Evolutionary conservation across 2,888 invertebrate genomes (phyloP).

Genomic region (Chymomyza caudatula): DNA sequence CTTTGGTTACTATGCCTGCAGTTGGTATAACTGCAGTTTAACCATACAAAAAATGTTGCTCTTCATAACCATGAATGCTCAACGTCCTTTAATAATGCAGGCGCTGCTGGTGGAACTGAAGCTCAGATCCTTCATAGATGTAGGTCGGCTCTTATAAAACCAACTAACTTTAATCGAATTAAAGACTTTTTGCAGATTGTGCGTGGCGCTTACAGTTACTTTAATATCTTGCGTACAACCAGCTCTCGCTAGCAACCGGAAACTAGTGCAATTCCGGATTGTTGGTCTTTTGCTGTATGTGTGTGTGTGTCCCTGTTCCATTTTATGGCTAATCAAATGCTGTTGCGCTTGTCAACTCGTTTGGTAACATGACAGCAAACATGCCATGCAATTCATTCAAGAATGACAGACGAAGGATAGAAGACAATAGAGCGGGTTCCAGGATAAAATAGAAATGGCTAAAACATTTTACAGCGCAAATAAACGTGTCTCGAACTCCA

Average conservation of each 20-base stretch:
- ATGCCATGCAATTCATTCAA: conserved; percentile 61
- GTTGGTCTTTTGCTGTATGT: not conserved
- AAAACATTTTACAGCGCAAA: conserved; percentile 62
- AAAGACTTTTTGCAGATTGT: conserved; percentile 51
- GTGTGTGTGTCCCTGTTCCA: conserved; percentile 2
- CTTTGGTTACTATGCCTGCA: conserved; percentile 58
- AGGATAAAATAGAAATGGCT: conserved; percentile 35
- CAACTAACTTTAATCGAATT: not conserved
- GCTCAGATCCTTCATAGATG: conserved; percentile 67
- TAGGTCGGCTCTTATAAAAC: conserved; percentile 24
- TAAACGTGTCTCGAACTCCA: conserved; percentile 55
- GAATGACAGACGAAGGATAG: conserved; percentile 4
- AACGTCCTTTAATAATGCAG: conserved; percentile 60
- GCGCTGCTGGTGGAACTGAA: conserved; percentile 68
- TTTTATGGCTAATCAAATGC: conserved; percentile 44
- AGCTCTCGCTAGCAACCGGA: conserved; percentile 19
- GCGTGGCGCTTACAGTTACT: conserved; percentile 73
- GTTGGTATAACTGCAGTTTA: conserved; percentile 64
- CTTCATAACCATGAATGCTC: conserved; percentile 61
- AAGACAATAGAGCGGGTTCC: not conserved
- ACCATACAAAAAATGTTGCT: conserved; percentile 52
- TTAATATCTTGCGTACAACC: conserved; percentile 60
- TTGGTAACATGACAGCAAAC: conserved; percentile 69
- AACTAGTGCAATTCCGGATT: not conserved
- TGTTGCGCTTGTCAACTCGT: conserved; percentile 54